Base-by-base conservation (phyloP, 2,113 vertebrate genomes). In the Carettochelys insculpta region DNA sequence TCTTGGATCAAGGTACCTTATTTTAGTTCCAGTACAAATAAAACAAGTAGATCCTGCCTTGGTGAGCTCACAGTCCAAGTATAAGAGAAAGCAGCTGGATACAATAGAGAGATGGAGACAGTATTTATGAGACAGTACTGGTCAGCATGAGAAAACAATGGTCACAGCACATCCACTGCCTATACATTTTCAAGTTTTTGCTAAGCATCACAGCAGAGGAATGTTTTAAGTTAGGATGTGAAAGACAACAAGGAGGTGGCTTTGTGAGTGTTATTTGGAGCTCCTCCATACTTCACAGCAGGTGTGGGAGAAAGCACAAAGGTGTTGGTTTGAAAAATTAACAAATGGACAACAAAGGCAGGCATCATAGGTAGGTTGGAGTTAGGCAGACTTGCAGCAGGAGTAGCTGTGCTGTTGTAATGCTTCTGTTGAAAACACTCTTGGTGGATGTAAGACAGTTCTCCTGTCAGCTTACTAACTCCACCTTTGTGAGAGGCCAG, bases 31-130 rank as follows among this genome's bases (percentile, higher is more conserved):
- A 77, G 78, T 88, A 71, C 5, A 90, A 79, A 83, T 34, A 47
- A 0, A 0, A 25, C 31, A 61, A 85, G 38, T 12, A 20, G 5
- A 13, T 19, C 24, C 6, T 1, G 1, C 9, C 79, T 87, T n/a
- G 85, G 61, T 34, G 90, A 88, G 45, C 3, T 1, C 38, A 24
- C 25, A 16, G 71, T 2, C 6, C 43, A 24, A 48, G 2, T 45
- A 50, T 41, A 16, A 79, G 6, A 61, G 34, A 61, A n/a, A n/a
- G n/a, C 31, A n/a, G 4, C 31, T 73, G 68, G 11, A 73, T 73
- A 77, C 8, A 19, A 7, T 0, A 11, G 84, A 48, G 5, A 83
- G 6, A 80, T 43, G 14, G 14, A 3, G 80, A 85, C 0, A 2
- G 3, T 10, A 1, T 12, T 56, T 2, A 24, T 1, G 7, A 38